Conservation (phyloP, 2,113 vertebrate species). For the Naja naja region DNA sequence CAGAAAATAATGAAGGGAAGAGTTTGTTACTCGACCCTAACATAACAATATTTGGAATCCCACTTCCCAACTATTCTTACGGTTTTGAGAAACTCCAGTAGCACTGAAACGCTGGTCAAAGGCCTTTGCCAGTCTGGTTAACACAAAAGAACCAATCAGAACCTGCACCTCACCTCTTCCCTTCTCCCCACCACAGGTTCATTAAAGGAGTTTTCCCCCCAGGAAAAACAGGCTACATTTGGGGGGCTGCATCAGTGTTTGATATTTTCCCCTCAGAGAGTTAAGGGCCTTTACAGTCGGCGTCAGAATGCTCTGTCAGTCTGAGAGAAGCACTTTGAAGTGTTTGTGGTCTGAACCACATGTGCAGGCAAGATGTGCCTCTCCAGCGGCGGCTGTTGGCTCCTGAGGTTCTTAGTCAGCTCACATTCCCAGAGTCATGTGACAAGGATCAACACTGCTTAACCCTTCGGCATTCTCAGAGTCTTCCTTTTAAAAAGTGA, state of each 20-base stretch:
- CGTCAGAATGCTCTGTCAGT: slow-evolving; percentile 94
- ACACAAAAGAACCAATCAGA: slow-evolving; percentile 66
- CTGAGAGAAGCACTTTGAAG: slow-evolving; percentile 96
- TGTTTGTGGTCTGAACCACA: slow-evolving; percentile 92
- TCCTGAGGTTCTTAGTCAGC: slow-evolving; percentile 68
- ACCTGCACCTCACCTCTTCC: slow-evolving; percentile 53
- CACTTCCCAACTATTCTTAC: slow-evolving; percentile 37
- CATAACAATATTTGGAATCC: slow-evolving; percentile 41
- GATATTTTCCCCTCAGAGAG: slow-evolving; percentile 96
- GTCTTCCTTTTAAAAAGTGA: accelerated
- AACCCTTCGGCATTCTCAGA: slow-evolving; percentile 70
- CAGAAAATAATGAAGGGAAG: no score
- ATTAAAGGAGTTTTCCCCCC: slow-evolving; percentile 65
- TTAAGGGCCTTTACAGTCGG: slow-evolving; percentile 97
- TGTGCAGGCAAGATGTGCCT: slow-evolving; percentile 97
- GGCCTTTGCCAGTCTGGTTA: slow-evolving; percentile 23
- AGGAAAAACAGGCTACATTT: slow-evolving; percentile 59
- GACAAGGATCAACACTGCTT: slow-evolving; percentile 87
- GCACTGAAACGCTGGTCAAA: background rate
- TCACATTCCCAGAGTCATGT: slow-evolving; percentile 86
- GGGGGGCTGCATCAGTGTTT: slow-evolving; percentile 74
- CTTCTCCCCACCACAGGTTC: slow-evolving; percentile 62
- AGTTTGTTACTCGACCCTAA: slow-evolving; percentile 40
- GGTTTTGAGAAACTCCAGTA: slow-evolving; percentile 35
- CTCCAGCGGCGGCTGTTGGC: slow-evolving; percentile 28